Evolutionary conservation across 30 jellyfish, hydroid and myxozoan species (phyloP).

Genomic region (Turritopsis rubra): DNA sequence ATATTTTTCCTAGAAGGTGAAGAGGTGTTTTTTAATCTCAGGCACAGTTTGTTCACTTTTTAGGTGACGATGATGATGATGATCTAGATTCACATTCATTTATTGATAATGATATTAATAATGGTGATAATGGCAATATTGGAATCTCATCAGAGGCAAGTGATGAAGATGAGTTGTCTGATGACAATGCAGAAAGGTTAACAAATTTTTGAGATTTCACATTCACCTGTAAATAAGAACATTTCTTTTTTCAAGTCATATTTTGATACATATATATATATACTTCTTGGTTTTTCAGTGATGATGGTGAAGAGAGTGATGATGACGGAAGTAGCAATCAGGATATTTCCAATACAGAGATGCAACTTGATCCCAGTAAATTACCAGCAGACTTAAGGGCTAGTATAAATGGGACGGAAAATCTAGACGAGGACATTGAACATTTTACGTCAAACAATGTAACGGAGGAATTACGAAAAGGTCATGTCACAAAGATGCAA

Average conservation of each 20-base stretch:
- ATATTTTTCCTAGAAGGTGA: too few relatives aligned
- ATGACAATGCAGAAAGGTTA: background rate
- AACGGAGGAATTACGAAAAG: slow-evolving; percentile 20
- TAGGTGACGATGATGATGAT: slow-evolving; percentile 7
- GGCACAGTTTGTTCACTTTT: too few relatives aligned
- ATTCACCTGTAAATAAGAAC: too few relatives aligned
- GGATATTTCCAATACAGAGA: background rate
- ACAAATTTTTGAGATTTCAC: too few relatives aligned
- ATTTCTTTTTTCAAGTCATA: too few relatives aligned
- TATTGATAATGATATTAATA: background rate
- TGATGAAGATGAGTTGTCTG: slow-evolving; percentile 10
- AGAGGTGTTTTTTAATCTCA: too few relatives aligned
- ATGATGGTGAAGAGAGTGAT: slow-evolving; percentile 1
- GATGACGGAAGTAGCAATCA: background rate
- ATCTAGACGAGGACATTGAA: slow-evolving; percentile 10
- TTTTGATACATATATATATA: too few relatives aligned
- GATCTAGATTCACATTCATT: background rate
- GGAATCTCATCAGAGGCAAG: background rate
- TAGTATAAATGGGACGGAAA: background rate
- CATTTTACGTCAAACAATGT: background rate
- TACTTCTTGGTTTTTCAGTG: background rate
- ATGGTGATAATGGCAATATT: background rate
- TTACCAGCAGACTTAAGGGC: slow-evolving; percentile 7
- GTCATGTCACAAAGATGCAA: slow-evolving; percentile 25
- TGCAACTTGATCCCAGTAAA: slow-evolving; percentile 1